Base-by-base conservation (phyloP, 2,113 vertebrate genomes). In the Gnathochromis pfefferi region DNA sequence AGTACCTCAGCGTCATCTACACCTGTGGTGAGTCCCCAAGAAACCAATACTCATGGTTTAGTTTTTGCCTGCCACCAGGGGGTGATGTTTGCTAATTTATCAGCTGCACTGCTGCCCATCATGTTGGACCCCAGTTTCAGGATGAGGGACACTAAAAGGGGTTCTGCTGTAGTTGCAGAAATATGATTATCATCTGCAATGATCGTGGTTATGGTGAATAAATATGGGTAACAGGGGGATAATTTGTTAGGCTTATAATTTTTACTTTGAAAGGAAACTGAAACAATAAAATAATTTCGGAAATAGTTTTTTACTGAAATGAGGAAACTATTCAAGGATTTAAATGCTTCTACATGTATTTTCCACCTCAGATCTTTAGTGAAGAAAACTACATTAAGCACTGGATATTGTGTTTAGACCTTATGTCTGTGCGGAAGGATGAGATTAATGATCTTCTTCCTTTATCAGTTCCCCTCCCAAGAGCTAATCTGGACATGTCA, bases 1-100 rank as follows among this genome's bases (percentile, higher is more conserved):
- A 98, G 93, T 97, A 98, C 93, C 97, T 98, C 83, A 98, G 96
- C 53, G 97, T 98, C 88, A 97, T 98, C 93, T 98, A 98, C 93
- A 98, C 97, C 63, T 98, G 98, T 90, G 98, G 98, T 98, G 94
- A 96, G 97, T 94, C 31, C 47, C 4, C 16, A 51, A 33, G 26
- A 12, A 12, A 35, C 9, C 33, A 47, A 7, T 7, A 78, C 10
- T 19, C 35, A 0, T 81, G 10, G 26, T 19, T 81, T 35, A 2
- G 2, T 6, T 31, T 21, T 23, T 17, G 17, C 3, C 16, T 11
- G 42, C 91, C 96, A 95, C 90, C 55, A 94, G 95, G 70, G 91
- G 94, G 95, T 2, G 83, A 19, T 89, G 82, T 90, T 85, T 19
- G 38, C 85, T 54, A 55, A 91, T 28, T 54, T n/a, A 91, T 90